These are phyloP conservation scores for Ispidina lecontei DNA, from an alignment of 2,797 vertebrate genomes.

Conservation along the genomic window DNA sequence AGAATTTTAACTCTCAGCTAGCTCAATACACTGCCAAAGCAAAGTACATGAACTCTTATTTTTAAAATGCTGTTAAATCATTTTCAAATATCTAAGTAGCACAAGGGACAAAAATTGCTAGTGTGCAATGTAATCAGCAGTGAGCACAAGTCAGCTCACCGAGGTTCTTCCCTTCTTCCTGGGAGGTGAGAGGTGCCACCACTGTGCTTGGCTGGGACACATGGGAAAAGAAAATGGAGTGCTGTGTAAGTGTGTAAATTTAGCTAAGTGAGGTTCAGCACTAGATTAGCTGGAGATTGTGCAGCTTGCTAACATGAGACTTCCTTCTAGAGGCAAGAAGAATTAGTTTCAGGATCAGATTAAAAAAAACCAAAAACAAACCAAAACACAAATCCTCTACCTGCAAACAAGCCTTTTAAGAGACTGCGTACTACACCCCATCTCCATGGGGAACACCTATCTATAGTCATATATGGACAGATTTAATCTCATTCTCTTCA, in stretches of 20 bases:
- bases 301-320: not conserved
- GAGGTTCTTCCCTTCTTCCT: not conserved
- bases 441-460: not conserved
- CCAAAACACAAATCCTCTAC: not conserved
- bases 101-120: not conserved
- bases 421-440: not conserved
- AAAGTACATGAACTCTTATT: not conserved
- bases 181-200: not conserved
- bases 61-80: not conserved
- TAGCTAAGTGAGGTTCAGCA: not conserved
- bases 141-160: not conserved
- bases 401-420: not conserved
- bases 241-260: not conserved
- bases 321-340: not conserved
- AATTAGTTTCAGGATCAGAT: not conserved
- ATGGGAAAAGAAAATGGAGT: not conserved
- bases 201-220: not conserved
- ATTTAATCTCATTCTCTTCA: not conserved
- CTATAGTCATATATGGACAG: not conserved
- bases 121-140: not conserved
- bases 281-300: not conserved
- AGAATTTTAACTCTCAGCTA: not conserved
- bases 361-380: not conserved
- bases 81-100: not conserved
- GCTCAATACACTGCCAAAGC: not conserved